phyloP scores from a whole-genome alignment of 2,888 invertebrate genomes.

The Sinelater perroti region DNA sequence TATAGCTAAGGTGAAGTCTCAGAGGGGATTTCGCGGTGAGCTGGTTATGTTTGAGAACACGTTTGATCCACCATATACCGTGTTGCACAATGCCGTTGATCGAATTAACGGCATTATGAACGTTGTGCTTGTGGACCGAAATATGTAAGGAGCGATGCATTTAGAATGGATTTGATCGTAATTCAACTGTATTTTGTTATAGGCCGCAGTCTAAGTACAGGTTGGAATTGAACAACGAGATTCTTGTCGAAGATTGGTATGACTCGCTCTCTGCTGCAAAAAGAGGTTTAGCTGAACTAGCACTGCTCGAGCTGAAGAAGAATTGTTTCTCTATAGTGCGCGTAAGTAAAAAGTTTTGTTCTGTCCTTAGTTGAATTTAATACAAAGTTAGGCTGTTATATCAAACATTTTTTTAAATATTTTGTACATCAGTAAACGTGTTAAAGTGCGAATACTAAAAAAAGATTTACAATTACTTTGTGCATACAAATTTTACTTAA shows the following conservation, averaged over 20 bases:
- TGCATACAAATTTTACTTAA: too few relatives aligned
- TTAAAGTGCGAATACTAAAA: too few relatives aligned
- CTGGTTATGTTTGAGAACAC: constrained; percentile 17
- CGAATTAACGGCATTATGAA: neutral
- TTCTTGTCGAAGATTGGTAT: constrained; percentile 17
- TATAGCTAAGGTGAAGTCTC: constrained; percentile 12
- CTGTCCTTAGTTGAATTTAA: neutral
- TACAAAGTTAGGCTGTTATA: too few relatives aligned
- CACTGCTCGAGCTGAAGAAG: constrained; percentile 20
- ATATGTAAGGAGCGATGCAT: too few relatives aligned
- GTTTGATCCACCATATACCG: neutral
- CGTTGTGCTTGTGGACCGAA: neutral
- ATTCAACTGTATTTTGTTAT: neutral
- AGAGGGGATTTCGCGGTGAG: constrained; percentile 18
- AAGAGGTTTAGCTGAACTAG: constrained; percentile 19
- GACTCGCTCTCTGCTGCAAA: constrained; percentile 4
- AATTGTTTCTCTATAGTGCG: constrained; percentile 30
- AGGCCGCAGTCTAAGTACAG: too few relatives aligned
- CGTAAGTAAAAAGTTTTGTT: constrained; percentile 12
- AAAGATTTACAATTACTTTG: too few relatives aligned
- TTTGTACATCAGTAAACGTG: too few relatives aligned
- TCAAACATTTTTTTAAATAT: too few relatives aligned
- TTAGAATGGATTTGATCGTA: neutral
- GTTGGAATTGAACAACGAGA: constrained; percentile 20
- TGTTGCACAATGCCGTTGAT: constrained; percentile 17